Evolutionary conservation across 2,113 vertebrate species (phyloP).

Genomic region (Cathartes aura): DNA sequence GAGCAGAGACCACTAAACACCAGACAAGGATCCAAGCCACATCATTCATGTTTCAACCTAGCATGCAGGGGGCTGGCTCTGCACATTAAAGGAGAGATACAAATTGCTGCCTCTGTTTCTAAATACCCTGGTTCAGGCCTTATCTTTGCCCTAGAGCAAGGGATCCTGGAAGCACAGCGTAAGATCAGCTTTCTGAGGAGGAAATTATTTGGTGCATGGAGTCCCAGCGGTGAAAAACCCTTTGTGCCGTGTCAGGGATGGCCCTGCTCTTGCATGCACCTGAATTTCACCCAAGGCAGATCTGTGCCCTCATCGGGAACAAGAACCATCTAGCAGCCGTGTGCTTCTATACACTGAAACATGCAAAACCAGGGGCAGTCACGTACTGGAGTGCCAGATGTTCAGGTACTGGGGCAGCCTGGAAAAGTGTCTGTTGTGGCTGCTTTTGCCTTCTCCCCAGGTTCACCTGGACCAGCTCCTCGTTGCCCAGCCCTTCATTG

Average conservation of each 20-base stretch:
- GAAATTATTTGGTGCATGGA: not conserved
- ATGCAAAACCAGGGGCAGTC: not conserved
- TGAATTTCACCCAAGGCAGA: not conserved
- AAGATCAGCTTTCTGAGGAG: not conserved
- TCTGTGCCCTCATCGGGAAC: not conserved
- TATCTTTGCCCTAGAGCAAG: not conserved
- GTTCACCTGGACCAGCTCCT: not conserved
- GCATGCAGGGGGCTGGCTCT: not conserved
- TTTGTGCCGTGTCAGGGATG: not conserved
- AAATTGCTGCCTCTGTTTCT: not conserved
- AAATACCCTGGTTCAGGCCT: not conserved
- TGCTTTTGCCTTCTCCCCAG: not conserved
- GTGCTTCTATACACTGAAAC: not conserved
- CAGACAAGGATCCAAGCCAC: not conserved
- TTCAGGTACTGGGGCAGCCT: not conserved
- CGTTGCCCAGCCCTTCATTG: not conserved
- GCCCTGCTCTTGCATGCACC: not conserved
- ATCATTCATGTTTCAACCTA: not conserved
- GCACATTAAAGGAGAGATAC: accelerated
- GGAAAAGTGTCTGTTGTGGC: not conserved
- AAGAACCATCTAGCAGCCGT: not conserved
- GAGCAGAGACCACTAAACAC: not conserved
- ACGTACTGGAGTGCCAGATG: not conserved
- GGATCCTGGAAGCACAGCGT: not conserved
- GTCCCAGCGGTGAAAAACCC: not conserved